phyloP scores from a whole-genome alignment of 1,140 invertebrate genomes.

The Rhyacophila brunnea region DNA sequence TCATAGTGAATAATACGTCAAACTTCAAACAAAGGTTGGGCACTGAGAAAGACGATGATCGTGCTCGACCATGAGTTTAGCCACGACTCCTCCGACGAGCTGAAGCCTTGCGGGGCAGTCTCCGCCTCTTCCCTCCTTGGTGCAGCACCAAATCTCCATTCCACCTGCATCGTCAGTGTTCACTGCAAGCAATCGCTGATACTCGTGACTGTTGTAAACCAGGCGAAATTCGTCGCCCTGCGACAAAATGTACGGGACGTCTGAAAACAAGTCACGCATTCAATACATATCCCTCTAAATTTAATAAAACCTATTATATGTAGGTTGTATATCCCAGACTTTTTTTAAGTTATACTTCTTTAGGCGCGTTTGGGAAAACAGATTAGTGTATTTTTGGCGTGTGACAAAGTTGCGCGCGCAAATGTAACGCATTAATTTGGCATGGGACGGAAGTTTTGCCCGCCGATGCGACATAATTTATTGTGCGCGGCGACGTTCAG shows the following conservation, averaged over 20 bases:
- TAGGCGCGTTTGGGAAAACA: no score
- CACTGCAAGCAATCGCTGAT: constrained; percentile 11
- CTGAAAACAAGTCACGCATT: constrained; percentile 8
- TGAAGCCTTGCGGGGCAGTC: constrained; percentile 21
- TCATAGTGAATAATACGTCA: background rate
- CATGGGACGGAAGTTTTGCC: no score
- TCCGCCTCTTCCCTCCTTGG: constrained; percentile 7
- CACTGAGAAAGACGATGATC: constrained; percentile 15
- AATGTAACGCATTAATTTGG: no score
- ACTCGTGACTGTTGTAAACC: constrained; percentile 24
- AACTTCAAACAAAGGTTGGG: constrained; percentile 24
- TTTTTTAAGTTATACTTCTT: no score
- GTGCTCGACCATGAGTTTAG: constrained; percentile 13
- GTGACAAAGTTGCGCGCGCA: no score
- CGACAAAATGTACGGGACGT: constrained; percentile 26
- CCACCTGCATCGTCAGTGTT: constrained; percentile 25
- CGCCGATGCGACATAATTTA: no score
- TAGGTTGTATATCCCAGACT: no score
- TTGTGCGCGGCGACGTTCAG: no score
- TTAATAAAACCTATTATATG: no score
- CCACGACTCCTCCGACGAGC: constrained; percentile 21
- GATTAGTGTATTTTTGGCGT: no score
- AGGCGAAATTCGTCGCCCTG: constrained; percentile 23
- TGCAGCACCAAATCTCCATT: no score
- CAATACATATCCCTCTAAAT: no score